Evolutionary conservation across 2,888 invertebrate genomes (phyloP).

Genomic region (Tolmerus cingulatus): DNA sequence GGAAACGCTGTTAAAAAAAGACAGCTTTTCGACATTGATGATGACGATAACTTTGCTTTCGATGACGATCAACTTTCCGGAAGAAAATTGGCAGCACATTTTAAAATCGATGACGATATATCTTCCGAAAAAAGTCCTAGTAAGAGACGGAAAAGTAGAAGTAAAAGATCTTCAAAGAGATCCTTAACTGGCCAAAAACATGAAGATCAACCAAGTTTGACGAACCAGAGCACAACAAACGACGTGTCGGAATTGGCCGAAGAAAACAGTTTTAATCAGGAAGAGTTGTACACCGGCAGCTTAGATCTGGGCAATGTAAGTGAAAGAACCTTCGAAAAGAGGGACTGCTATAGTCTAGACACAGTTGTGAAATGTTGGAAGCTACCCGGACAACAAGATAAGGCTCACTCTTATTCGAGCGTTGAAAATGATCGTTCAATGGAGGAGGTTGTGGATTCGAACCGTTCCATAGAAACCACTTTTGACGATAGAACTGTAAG

Average conservation of each 20-base stretch:
- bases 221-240: constrained; percentile 61
- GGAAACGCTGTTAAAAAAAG: constrained; percentile 41
- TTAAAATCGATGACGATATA: constrained; percentile 53
- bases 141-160: constrained; percentile 42
- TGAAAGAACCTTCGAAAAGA: constrained; percentile 35
- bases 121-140: constrained; percentile 46
- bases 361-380: constrained; percentile 29
- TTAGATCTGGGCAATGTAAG: constrained; percentile 42
- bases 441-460: constrained; percentile 59
- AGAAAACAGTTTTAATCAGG: constrained; percentile 51
- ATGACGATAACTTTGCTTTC: constrained; percentile 55
- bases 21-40: constrained; percentile 49
- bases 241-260: constrained; percentile 61
- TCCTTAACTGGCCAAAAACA: background rate
- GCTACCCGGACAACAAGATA: background rate
- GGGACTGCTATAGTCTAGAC: constrained; percentile 45
- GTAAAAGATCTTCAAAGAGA: background rate
- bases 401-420: background rate
- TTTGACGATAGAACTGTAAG: constrained; percentile 55
- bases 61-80: constrained; percentile 61
- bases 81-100: constrained; percentile 60
- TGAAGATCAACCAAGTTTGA: constrained; percentile 53
- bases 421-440: constrained; percentile 56
- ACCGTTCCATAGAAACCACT: constrained; percentile 58
- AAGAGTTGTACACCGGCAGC: constrained; percentile 45